These are phyloP conservation scores for Erythrolamprus reginae DNA, from an alignment of 2,113 vertebrate species.

Conservation along the genomic window DNA sequence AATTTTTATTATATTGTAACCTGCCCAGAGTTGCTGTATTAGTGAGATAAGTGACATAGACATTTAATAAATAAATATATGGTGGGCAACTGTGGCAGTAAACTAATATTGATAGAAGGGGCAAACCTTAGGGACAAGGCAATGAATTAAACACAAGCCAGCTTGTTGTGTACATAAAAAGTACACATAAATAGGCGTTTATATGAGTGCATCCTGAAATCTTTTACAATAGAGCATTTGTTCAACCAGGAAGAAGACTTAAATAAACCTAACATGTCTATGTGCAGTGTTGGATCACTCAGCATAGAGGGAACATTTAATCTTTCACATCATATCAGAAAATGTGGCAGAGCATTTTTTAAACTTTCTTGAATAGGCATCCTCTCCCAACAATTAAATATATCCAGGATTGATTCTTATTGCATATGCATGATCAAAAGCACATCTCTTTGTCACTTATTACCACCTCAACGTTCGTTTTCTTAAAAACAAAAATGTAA, in stretches of 20 bases:
- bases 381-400: background rate
- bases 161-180: background rate
- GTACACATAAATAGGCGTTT: background rate
- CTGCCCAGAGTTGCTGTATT: background rate
- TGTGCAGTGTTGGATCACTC: background rate
- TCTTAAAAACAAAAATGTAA: slow-evolving; percentile 22
- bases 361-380: background rate
- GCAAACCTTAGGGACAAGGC: background rate
- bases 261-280: background rate
- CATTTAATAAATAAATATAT: background rate
- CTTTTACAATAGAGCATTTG: background rate
- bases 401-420: background rate
- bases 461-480: background rate
- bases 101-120: background rate
- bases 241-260: background rate
- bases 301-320: background rate
- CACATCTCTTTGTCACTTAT: slow-evolving; percentile 4
- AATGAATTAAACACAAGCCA: background rate
- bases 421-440: background rate
- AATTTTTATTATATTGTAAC: background rate
- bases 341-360: background rate
- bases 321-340: background rate
- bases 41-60: background rate
- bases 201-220: background rate
- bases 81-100: background rate